Conservation (phyloP, 2,113 vertebrate species). For the Phalacrocorax carbo region DNA sequence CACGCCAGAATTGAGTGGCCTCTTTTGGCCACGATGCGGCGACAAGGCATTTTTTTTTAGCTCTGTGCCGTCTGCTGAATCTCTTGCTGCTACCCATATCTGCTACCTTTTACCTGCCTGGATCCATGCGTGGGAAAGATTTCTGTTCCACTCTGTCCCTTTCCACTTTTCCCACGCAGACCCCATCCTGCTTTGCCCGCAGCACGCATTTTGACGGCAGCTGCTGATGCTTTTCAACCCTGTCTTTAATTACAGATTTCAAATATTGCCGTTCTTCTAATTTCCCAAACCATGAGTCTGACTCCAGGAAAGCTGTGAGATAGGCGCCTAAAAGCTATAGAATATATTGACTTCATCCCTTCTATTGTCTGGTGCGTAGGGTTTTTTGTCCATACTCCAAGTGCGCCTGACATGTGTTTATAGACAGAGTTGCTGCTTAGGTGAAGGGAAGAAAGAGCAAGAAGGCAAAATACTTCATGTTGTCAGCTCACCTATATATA, state of each 20-base stretch:
- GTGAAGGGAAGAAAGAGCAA: neutral
- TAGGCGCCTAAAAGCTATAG: neutral
- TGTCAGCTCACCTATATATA: neutral
- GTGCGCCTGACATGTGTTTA: neutral
- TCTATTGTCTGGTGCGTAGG: neutral
- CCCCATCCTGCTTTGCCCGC: fast-evolving
- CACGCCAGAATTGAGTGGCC: neutral
- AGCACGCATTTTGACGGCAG: neutral
- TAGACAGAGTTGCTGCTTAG: neutral
- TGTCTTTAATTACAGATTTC: constrained; percentile 40
- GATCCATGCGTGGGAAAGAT: neutral
- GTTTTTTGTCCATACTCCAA: neutral
- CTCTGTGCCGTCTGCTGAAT: neutral
- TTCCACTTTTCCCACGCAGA: neutral
- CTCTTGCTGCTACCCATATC: fast-evolving
- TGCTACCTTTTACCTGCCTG: neutral
- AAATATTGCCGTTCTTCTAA: neutral
- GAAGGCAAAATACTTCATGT: neutral
- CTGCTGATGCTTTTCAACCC: neutral
- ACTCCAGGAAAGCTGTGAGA: constrained; percentile 10
- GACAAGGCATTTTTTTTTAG: neutral
- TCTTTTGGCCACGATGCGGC: neutral
- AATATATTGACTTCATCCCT: neutral
- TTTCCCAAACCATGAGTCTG: neutral
- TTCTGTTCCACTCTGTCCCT: neutral